Conservation (phyloP, 1,140 invertebrate genomes). For the Dendroctonus ponderosae region DNA sequence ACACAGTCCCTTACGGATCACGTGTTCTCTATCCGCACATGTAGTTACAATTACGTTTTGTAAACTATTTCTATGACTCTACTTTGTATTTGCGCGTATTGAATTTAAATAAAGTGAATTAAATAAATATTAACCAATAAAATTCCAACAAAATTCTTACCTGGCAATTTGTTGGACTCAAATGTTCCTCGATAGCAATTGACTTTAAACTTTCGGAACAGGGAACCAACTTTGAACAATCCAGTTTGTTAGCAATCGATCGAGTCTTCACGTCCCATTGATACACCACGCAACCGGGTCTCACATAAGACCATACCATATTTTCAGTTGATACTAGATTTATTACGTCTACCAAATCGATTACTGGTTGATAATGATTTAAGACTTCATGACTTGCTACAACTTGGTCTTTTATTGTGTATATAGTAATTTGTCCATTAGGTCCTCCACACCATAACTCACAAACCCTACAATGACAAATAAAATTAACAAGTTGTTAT, state of each 20-base stretch:
- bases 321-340: slow-evolving; percentile 60
- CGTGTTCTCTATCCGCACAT: too few species aligned
- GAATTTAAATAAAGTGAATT: too few species aligned
- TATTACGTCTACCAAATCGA: slow-evolving; percentile 63
- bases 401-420: slow-evolving; percentile 57
- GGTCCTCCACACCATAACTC: slow-evolving; percentile 78
- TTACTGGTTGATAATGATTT: slow-evolving; percentile 59
- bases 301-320: slow-evolving; percentile 76
- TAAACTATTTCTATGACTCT: too few species aligned
- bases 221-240: slow-evolving; percentile 88
- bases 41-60: too few species aligned
- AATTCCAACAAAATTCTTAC: too few species aligned
- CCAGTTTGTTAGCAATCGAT: slow-evolving; percentile 74
- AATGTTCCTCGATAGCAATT: slow-evolving; percentile 85
- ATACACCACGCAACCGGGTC: slow-evolving; percentile 78
- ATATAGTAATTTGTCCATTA: slow-evolving; percentile 71
- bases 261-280: slow-evolving; percentile 73
- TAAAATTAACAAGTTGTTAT: background rate
- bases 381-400: slow-evolving; percentile 62
- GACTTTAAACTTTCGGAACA: slow-evolving; percentile 90
- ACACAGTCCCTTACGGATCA: too few species aligned
- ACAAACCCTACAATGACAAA: slow-evolving; percentile 51
- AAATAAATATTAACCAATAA: too few species aligned
- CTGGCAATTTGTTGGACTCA: slow-evolving; percentile 76
- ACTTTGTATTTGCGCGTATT: too few species aligned